Percentiles rank a stretch among this genome's conserved stretches.
These are phyloP conservation scores for Trichomalopsis sarcophagae DNA, from an alignment of 1,140 invertebrate species.

Conservation along the genomic window DNA sequence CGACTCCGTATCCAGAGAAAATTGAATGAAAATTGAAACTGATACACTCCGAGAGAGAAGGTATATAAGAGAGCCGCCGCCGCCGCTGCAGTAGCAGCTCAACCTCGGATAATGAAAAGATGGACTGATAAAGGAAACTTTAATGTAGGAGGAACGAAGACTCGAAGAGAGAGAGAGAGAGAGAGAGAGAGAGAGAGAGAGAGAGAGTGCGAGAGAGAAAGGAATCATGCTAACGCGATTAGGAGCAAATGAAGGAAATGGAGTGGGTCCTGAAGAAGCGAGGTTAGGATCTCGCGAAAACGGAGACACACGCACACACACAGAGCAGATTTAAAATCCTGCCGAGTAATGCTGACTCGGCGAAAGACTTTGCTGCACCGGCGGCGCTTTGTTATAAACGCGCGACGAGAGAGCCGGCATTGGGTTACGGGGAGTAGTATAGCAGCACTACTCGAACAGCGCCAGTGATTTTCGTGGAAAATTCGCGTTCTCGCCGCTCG, in stretches of 20 bases:
- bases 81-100: neutral
- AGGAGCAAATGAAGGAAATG: conserved; percentile 39
- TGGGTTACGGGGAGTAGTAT: neutral
- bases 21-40: conserved; percentile 25
- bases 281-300: neutral
- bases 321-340: neutral
- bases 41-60: neutral
- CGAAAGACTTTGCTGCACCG: neutral
- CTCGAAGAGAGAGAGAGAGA: no score
- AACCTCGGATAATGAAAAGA: conserved; percentile 30
- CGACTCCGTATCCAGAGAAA: neutral
- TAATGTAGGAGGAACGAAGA: neutral
- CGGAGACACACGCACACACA: neutral
- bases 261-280: neutral
- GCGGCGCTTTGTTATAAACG: neutral
- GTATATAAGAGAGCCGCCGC: neutral
- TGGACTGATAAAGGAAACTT: conserved; percentile 14
- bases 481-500: neutral
- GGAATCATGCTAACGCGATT: conserved; percentile 33
- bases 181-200: no score
- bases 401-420: neutral
- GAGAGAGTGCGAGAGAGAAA: neutral
- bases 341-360: conserved; percentile 32
- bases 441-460: neutral
- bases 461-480: neutral